Evolutionary conservation across 2,113 vertebrate species (phyloP).

Genomic region (Tragelaphus imberbis): DNA sequence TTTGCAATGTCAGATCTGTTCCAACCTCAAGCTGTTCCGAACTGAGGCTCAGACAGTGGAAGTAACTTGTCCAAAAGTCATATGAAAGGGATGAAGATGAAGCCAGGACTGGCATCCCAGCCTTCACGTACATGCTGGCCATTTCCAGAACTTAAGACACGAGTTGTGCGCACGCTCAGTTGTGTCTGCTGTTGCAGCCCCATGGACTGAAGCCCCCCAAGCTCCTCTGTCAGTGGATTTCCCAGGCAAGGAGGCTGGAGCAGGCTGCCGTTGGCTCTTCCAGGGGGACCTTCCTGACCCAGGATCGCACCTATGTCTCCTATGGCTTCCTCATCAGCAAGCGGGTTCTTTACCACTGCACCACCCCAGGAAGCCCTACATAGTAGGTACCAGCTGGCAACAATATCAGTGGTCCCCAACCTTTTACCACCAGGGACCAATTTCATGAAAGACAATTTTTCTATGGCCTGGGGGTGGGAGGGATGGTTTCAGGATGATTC

Average conservation of each 20-base stretch:
- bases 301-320: not conserved
- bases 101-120: not conserved
- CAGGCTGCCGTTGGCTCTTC: not conserved
- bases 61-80: not conserved
- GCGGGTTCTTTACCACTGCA: not conserved
- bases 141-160: not conserved
- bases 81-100: not conserved
- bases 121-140: fast-evolving
- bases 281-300: not conserved
- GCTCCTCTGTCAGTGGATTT: not conserved
- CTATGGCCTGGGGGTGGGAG: not conserved
- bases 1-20: not conserved
- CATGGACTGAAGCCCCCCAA: not conserved
- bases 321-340: not conserved
- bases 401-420: not conserved
- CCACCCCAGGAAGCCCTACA: not conserved
- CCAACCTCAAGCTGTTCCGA: not conserved
- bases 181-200: not conserved
- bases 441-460: not conserved
- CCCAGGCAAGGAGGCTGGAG: not conserved
- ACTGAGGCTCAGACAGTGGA: not conserved
- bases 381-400: not conserved
- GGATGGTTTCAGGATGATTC: not conserved
- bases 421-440: not conserved
- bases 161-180: not conserved